A percentile compares a stretch with the other conserved stretches of the same genome.
phyloP scores from a whole-genome alignment of 1,140 invertebrate species.

The Rhyacophila brunnea region DNA sequence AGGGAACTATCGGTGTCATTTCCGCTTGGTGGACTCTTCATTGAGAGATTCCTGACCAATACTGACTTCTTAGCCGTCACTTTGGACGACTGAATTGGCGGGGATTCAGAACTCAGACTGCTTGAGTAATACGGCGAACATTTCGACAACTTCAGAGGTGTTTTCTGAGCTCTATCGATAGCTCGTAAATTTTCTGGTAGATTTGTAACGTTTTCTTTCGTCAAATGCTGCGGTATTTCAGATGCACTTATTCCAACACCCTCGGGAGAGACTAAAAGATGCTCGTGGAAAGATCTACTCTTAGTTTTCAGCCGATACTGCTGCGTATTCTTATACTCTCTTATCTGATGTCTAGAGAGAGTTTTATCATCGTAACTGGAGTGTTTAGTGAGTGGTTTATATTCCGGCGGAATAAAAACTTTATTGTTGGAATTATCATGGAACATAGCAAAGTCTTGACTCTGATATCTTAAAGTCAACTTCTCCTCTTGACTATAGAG shows the following conservation, averaged over 20 bases:
- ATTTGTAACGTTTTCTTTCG: slow-evolving; percentile 34
- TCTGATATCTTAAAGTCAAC: slow-evolving; percentile 60
- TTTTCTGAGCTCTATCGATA: slow-evolving; percentile 47
- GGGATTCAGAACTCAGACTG: slow-evolving; percentile 66
- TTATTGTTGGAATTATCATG: slow-evolving; percentile 43
- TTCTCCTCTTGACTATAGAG: slow-evolving; percentile 61
- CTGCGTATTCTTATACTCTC: slow-evolving; percentile 60
- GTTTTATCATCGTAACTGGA: slow-evolving; percentile 63
- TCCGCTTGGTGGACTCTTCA: slow-evolving; percentile 66
- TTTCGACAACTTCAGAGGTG: slow-evolving; percentile 53
- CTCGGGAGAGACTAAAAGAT: slow-evolving; percentile 54
- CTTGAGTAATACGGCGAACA: slow-evolving; percentile 70
- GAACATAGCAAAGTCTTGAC: slow-evolving; percentile 59
- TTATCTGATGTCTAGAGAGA: slow-evolving; percentile 60
- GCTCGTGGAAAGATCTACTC: slow-evolving; percentile 62
- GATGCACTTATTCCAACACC: slow-evolving; percentile 8
- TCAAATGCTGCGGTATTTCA: slow-evolving; percentile 30
- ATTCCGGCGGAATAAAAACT: slow-evolving; percentile 48
- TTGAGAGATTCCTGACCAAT: slow-evolving; percentile 49
- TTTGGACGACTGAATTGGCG: slow-evolving; percentile 60
- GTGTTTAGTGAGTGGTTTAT: slow-evolving; percentile 60
- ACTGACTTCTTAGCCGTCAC: slow-evolving; percentile 57
- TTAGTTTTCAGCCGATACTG: slow-evolving; percentile 56
- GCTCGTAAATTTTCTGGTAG: slow-evolving; percentile 31
- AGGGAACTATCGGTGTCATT: slow-evolving; percentile 68